These are phyloP conservation scores for Aleiodes alternator DNA, from an alignment of 2,888 invertebrate species.

Conservation along the genomic window DNA sequence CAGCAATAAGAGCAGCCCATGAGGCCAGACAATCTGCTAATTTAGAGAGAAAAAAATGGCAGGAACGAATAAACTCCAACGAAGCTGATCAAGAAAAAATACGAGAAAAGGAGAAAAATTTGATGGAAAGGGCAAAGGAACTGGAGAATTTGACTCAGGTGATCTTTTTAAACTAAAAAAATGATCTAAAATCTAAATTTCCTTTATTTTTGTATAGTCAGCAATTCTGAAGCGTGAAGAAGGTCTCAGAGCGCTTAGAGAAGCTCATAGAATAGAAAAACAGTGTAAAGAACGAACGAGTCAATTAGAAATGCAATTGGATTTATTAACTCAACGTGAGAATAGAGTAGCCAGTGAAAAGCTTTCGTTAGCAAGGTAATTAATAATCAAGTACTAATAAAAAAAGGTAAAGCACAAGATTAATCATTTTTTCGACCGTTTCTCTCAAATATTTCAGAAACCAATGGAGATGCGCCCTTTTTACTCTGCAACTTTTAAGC, in stretches of 20 bases:
- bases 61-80: constrained; percentile 64
- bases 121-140: constrained; percentile 68
- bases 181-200: background rate
- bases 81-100: constrained; percentile 61
- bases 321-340: constrained; percentile 66
- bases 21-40: constrained; percentile 63
- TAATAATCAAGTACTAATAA: too few species aligned
- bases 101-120: constrained; percentile 64
- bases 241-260: constrained; percentile 66
- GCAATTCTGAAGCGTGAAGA: constrained; percentile 68
- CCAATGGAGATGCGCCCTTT: too few species aligned
- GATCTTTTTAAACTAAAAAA: constrained; percentile 19
- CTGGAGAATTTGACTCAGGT: constrained; percentile 69
- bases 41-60: constrained; percentile 67
- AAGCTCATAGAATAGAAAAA: constrained; percentile 67
- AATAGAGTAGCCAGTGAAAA: constrained; percentile 66
- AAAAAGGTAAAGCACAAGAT: too few species aligned
- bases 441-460: too few species aligned
- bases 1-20: constrained; percentile 67
- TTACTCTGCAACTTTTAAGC: too few species aligned
- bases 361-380: constrained; percentile 65
- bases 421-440: too few species aligned
- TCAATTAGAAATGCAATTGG: constrained; percentile 64
- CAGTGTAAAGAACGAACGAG: constrained; percentile 64
- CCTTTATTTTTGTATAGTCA: constrained; percentile 57